Base-by-base conservation (phyloP, 2,797 vertebrate genomes). In the Saxicola maurus region DNA sequence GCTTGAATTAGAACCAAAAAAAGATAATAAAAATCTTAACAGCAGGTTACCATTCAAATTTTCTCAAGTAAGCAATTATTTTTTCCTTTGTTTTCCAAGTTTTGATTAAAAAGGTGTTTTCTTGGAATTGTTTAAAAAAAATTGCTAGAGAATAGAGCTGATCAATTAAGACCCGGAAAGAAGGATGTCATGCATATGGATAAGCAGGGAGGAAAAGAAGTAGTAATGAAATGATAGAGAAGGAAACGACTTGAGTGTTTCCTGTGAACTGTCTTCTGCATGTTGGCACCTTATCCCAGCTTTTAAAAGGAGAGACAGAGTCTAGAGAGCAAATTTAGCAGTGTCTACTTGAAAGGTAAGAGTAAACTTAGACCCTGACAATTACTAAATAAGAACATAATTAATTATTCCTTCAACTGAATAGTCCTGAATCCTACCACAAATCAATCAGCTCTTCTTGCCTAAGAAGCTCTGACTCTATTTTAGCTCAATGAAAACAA, bases 401-500 rank as follows among this genome's bases (percentile, higher is more conserved):
- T 98, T 98, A 97, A 98, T 98, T 98, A 98, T 98, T 98, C 97
- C 96, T 97, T 97, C 97, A 98, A 97, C 97, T 95, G 97, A 98
- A 98, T 98, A 97, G 97, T 97, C 97, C 96, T 94, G 97, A 98
- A 98, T 98, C 98, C 97, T 97, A 97, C 97, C 98, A 95, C 98
- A 98, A 97, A 99, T 99, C 98, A 98, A 99, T 99, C 97, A 96
- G 95, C 94, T 96, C 97, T 97, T 95, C 95, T 81, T 92, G 96
- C 96, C 97, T 97, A 98, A 98, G 97, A 98, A 98, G 97, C 97
- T 98, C 97, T 96, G 97, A 98, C 98, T 99, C 98, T 97, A 99
- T 98, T 98, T 97, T 96, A 97, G 98, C 98, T 98, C 98, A 98
- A 98, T 99, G 98, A 98, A 98, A 98, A 98, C 94, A 97, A 98